Base-by-base conservation (phyloP, 2,888 invertebrate species). In the Strigamia transsilvanica region DNA sequence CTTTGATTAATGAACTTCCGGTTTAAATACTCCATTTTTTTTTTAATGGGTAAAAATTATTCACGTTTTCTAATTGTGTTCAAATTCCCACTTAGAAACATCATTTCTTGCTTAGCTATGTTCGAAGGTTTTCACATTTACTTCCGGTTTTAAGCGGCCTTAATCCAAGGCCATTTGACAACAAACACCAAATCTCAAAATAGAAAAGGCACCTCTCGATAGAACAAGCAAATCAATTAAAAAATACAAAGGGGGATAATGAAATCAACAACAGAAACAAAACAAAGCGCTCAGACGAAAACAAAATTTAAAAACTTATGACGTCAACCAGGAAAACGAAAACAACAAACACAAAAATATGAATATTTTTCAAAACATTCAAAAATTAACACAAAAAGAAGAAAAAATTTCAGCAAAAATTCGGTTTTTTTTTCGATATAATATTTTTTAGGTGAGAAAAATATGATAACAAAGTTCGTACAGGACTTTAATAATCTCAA, bases 71-170 rank as follows among this genome's bases (percentile, higher is more conserved):
- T 27, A 27, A 27, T 42, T 42, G 15, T 6, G 5, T 13, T 10
- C 42, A 42, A 42, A 10, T 42, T 46, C n/a, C 15, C 5, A 5
- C 46, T 46, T 38, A 38, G 38, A n/a, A n/a, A 18, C 56, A 56
- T 56, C 21, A 56, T 56, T 56, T 46, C 46, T 46, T 46, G n/a
- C n/a, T n/a, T n/a, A n/a, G n/a, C 10, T 46, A 46, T 46, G 4
- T 46, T 46, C 46, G 46, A 46, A 46, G 46, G 15, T 13, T n/a
- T 51, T 51, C n/a, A 27, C 51, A n/a, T n/a, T n/a, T 15, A 51
- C 51, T 51, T 56, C 56, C 56, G 56, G 56, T 56, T 56, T 56
- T n/a, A 46, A 56, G 56, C 56, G 56, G 21, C 56, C 56, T 56
- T 56, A 56, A 56, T 56, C 56, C 56, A 56, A 56, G 56, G 56